phyloP scores from a whole-genome alignment of 2,888 invertebrate species.

The Hecatera dysodea region DNA sequence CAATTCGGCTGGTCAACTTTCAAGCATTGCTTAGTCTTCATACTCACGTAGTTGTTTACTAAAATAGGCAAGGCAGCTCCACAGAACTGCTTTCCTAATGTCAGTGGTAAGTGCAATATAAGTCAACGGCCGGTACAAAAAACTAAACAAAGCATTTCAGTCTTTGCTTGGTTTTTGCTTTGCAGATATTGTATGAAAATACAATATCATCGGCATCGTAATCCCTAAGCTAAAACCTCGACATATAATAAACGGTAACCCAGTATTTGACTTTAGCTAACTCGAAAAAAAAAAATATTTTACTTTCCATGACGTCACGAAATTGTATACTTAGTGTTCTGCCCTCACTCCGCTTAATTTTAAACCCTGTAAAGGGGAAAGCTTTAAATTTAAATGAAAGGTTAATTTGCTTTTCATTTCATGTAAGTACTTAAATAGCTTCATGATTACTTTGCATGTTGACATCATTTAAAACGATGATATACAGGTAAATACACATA shows the following conservation, averaged over 20 bases:
- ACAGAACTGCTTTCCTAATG: too few species aligned
- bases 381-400: conserved; percentile 34
- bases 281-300: not conserved
- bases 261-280: not conserved
- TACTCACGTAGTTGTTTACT: too few species aligned
- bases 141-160: not conserved
- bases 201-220: not conserved
- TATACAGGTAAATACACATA: conserved; percentile 23
- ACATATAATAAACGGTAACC: conserved; percentile 4
- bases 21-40: too few species aligned
- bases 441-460: conserved; percentile 40
- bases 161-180: too few species aligned
- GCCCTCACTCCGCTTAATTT: conserved; percentile 14
- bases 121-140: too few species aligned
- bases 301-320: not conserved
- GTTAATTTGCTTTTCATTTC: conserved; percentile 53
- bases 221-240: not conserved
- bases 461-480: conserved; percentile 29
- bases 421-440: conserved; percentile 17
- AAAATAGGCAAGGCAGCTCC: too few species aligned
- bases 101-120: too few species aligned
- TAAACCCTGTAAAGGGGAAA: conserved; percentile 20
- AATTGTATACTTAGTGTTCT: not conserved
- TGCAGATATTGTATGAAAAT: too few species aligned
- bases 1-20: too few species aligned